A percentile compares a stretch with the other conserved stretches of the same genome.
These are phyloP conservation scores for Platysteira castanea DNA, from an alignment of 2,113 vertebrate genomes.

Conservation along the genomic window DNA sequence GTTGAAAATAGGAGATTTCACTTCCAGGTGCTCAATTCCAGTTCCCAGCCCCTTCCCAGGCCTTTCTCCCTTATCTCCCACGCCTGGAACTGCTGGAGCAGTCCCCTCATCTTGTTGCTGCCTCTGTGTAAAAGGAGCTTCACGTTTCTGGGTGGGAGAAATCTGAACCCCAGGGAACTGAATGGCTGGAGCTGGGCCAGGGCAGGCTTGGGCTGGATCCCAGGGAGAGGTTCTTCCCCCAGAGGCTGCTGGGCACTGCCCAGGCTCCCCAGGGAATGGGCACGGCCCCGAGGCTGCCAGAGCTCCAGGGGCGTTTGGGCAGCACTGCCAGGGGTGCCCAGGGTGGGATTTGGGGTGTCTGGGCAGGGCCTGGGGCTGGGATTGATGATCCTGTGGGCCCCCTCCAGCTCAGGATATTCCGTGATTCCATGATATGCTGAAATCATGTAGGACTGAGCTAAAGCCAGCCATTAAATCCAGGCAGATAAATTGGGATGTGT, in stretches of 20 bases:
- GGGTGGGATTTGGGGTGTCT: background rate
- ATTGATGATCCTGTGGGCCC: too few species aligned
- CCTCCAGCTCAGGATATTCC: background rate
- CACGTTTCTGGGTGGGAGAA: background rate
- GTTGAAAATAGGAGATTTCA: background rate
- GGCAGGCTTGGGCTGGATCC: background rate
- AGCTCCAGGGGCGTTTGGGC: background rate
- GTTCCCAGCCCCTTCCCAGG: background rate
- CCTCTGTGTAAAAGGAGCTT: background rate
- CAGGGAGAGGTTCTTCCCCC: background rate
- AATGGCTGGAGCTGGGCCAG: background rate
- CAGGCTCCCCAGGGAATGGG: background rate
- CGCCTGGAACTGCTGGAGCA: background rate
- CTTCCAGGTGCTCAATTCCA: background rate
- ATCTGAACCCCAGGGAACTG: background rate
- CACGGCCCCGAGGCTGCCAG: background rate
- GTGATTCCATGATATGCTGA: background rate
- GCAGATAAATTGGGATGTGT: background rate
- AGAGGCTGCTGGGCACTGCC: background rate
- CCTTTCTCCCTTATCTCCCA: background rate
- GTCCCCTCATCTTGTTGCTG: background rate
- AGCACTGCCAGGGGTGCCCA: background rate
- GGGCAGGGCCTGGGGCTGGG: accelerated
- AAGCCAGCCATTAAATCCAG: background rate
- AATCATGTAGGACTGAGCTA: background rate